Conservation (phyloP, 2,797 vertebrate species). For the Pseudochirops cupreus region DNA sequence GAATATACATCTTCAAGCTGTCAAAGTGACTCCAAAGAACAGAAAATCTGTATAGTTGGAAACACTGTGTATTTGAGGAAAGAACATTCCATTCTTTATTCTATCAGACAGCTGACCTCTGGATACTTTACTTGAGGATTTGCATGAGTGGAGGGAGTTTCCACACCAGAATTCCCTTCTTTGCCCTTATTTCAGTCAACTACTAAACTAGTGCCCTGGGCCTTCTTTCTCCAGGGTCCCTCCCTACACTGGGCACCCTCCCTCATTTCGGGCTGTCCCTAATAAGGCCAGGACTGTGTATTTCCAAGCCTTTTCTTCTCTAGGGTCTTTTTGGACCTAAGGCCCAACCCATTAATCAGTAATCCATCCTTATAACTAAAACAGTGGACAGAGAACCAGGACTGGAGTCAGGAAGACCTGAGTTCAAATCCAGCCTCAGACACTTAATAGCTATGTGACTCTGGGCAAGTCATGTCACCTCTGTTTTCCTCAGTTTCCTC, state of each 20-base stretch:
- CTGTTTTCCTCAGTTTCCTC: neutral
- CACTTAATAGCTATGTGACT: neutral
- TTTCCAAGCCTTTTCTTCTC: neutral
- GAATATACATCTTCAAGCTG: constrained; percentile 84
- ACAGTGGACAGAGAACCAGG: neutral
- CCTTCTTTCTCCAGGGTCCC: neutral
- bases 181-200: neutral
- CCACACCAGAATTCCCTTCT: neutral
- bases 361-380: neutral
- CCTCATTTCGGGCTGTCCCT: neutral
- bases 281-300: neutral
- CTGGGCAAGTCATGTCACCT: neutral
- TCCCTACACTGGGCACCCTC: neutral
- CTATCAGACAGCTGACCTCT: constrained; percentile 97
- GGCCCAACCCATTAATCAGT: neutral
- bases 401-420: neutral
- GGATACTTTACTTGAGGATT: constrained; percentile 96
- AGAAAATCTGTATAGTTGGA: constrained; percentile 97
- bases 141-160: neutral
- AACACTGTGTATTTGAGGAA: constrained; percentile 96
- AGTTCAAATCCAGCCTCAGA: neutral
- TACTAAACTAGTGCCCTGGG: neutral
- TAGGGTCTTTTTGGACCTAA: neutral
- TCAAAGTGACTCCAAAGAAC: constrained; percentile 99
- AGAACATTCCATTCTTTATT: constrained; percentile 99